These are phyloP conservation scores for Gisinianus flammeolus DNA, from an alignment of 2,888 invertebrate genomes.

Conservation along the genomic window DNA sequence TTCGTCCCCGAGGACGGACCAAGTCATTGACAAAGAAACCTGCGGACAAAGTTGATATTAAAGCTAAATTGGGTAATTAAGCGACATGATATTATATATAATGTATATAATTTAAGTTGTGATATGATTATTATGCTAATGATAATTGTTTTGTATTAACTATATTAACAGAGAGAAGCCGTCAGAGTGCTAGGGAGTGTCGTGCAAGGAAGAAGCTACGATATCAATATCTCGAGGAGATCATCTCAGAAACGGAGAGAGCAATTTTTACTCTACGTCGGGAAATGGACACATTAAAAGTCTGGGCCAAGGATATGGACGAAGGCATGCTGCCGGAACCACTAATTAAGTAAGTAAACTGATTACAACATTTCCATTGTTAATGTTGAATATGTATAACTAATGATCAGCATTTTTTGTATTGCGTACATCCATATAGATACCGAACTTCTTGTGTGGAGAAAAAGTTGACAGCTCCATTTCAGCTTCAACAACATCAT, in stretches of 20 bases:
- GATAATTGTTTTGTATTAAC: not conserved
- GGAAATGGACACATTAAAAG: constrained; percentile 84
- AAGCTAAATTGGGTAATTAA: constrained; percentile 83
- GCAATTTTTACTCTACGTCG: constrained; percentile 85
- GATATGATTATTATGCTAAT: not conserved
- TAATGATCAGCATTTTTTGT: no score
- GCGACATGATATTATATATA: not conserved
- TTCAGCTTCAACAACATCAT: constrained; percentile 63
- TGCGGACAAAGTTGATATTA: constrained; percentile 88
- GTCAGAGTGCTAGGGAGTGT: constrained; percentile 97
- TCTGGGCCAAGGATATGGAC: constrained; percentile 79
- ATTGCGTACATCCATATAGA: no score
- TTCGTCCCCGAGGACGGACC: constrained; percentile 88
- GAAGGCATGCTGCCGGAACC: constrained; percentile 82
- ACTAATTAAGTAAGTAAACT: constrained; percentile 62
- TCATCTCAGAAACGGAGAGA: constrained; percentile 90
- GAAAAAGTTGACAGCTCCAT: constrained; percentile 72
- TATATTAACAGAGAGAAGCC: constrained; percentile 76
- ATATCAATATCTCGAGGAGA: constrained; percentile 94
- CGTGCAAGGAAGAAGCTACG: constrained; percentile 94
- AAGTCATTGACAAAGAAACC: constrained; percentile 73
- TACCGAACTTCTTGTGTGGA: constrained; percentile 26
- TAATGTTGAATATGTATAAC: no score
- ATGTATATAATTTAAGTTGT: not conserved
- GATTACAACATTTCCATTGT: no score